Evolutionary conservation across 2,888 invertebrate species (phyloP).

Genomic region (Pristionchus maxplancki): DNA sequence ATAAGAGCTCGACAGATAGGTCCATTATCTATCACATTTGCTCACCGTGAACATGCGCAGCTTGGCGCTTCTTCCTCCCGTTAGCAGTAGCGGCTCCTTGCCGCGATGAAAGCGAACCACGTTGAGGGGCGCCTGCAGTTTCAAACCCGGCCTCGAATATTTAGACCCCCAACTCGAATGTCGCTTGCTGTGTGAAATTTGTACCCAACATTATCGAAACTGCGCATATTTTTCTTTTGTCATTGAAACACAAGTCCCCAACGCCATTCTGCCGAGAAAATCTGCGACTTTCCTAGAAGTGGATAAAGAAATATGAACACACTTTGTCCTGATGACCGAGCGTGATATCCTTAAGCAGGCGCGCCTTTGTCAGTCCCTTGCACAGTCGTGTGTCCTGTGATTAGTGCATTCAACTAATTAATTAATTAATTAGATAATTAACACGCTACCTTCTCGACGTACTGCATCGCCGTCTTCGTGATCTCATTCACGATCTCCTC

Average conservation of each 20-base stretch:
- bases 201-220: no score
- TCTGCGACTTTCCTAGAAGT: no score
- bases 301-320: no score
- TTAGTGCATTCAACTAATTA: neutral
- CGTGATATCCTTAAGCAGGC: conserved; percentile 52
- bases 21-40: no score
- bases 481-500: conserved; percentile 42
- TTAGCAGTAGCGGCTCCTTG: conserved; percentile 45
- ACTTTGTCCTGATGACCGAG: conserved; percentile 45
- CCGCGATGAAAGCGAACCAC: conserved; percentile 49
- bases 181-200: no score
- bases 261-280: no score
- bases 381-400: conserved; percentile 38
- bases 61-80: conserved; percentile 35
- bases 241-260: no score
- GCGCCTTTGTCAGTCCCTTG: conserved; percentile 41
- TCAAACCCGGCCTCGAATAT: no score
- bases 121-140: conserved; percentile 39
- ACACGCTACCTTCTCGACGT: conserved; percentile 39
- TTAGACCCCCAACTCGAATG: no score
- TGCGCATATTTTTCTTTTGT: no score
- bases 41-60: conserved; percentile 48
- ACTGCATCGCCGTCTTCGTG: conserved; percentile 50
- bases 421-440: neutral
- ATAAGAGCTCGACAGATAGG: no score